Evolutionary conservation across 2,888 invertebrate species (phyloP), one percentile per base, ranked within the genome.

Genomic region (Ochropleura plecta): DNA sequence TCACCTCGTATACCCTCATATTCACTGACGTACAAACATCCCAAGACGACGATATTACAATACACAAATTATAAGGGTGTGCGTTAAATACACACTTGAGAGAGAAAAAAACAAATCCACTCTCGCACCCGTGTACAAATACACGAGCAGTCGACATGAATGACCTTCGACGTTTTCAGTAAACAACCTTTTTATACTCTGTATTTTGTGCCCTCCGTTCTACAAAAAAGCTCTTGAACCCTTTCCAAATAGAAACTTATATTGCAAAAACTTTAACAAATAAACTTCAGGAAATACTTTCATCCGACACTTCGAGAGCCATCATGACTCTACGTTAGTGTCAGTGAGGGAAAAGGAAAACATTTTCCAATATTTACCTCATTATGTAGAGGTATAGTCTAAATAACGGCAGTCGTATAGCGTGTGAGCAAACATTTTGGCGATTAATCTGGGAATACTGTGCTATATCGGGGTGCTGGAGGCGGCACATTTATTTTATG

Each of bases 401-500:
- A 92, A 90, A 92, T 93, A 93, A 93, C 90, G 91, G 89, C 92
- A 92, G 88, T 92, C 91, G 91, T 93, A 91, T 91, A 91, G 92
- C 93, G 92, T 93, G 93, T 92, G 91, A 94, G 95, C 92, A 94
- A 96, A 95, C 96, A 95, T 95, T 95, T 94, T 91, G 94, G 92
- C 95, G 93, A 95, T 96, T 96, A 96, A 95, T 96, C 94, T 94
- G 93, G 88, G 90, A 94, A 94, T 92, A 93, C 93, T 89, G 93
- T 92, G 93, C 92, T 94, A 94, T 94, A 94, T 94, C 92, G 94
- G 78, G 83, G 92, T 91, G 92, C 93, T 94, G 90, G 93, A 94
- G 93, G 94, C 94, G 94, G 95, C 96, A 96, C 96, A 96, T 96
- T 96, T 95, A 95, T 96, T 96, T 96, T 95, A 96, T 95, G 96